phyloP scores from a whole-genome alignment of 1,140 invertebrate species.

The Drosophila pseudoananassae region DNA sequence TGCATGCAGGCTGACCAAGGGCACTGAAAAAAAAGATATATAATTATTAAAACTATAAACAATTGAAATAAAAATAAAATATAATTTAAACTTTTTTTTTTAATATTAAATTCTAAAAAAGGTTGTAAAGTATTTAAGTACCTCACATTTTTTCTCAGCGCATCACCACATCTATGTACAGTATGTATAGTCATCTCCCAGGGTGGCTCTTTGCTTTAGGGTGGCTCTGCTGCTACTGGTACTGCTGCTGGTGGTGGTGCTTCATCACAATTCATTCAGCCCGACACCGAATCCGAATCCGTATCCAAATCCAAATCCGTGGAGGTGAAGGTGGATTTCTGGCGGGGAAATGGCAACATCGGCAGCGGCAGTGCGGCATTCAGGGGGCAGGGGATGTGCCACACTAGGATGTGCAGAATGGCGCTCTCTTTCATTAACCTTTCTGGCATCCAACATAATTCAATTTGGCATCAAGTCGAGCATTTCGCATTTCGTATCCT shows the following conservation, averaged over 20 bases:
- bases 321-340: neutral
- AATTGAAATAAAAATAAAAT: no score
- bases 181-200: constrained; percentile 34
- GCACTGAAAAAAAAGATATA: neutral
- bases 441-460: constrained; percentile 77
- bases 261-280: constrained; percentile 58
- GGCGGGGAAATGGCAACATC: neutral
- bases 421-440: constrained; percentile 74
- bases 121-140: neutral
- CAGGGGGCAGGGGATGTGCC: neutral
- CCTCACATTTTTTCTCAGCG: neutral
- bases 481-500: constrained; percentile 26
- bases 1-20: constrained; percentile 45
- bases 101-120: no score
- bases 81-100: no score
- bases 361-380: neutral
- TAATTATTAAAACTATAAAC: neutral
- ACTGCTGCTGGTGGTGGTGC: no score
- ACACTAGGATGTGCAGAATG: constrained; percentile 11
- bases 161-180: constrained; percentile 27
- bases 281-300: constrained; percentile 39
- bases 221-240: no score
- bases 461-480: constrained; percentile 74
- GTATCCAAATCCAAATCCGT: constrained; percentile 34
- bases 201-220: constrained; percentile 15